phyloP scores from a whole-genome alignment of 2,797 vertebrate genomes.

The Limosa lapponica region DNA sequence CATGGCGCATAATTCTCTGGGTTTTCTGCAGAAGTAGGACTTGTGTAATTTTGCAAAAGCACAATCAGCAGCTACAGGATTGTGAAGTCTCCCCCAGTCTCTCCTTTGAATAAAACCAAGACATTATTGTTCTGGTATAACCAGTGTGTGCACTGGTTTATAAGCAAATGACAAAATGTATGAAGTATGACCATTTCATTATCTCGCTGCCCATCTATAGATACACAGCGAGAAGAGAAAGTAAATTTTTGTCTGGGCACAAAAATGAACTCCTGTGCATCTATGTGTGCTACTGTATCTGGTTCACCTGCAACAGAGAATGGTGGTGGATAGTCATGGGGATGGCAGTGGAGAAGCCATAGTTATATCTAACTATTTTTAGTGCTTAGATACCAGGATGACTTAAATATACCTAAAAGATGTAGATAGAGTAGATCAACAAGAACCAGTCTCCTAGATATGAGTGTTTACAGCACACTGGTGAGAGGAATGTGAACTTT shows the following conservation, averaged over 20 bases:
- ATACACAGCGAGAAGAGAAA: not conserved
- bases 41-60: not conserved
- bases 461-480: not conserved
- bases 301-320: not conserved
- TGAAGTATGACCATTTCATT: not conserved
- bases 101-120: not conserved
- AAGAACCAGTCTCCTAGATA: not conserved
- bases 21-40: not conserved
- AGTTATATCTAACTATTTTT: not conserved
- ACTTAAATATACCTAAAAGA: not conserved
- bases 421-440: not conserved
- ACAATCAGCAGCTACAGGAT: not conserved
- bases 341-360: not conserved
- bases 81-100: not conserved
- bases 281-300: not conserved
- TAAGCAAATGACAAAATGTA: not conserved
- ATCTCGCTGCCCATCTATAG: not conserved
- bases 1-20: not conserved
- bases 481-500: not conserved
- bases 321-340: not conserved
- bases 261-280: not conserved
- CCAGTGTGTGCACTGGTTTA: accelerated
- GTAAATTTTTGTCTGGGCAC: not conserved
- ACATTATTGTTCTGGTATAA: not conserved
- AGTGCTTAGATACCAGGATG: not conserved